Conservation (phyloP, 2,797 vertebrate species). For the Adelosebastes latens region DNA sequence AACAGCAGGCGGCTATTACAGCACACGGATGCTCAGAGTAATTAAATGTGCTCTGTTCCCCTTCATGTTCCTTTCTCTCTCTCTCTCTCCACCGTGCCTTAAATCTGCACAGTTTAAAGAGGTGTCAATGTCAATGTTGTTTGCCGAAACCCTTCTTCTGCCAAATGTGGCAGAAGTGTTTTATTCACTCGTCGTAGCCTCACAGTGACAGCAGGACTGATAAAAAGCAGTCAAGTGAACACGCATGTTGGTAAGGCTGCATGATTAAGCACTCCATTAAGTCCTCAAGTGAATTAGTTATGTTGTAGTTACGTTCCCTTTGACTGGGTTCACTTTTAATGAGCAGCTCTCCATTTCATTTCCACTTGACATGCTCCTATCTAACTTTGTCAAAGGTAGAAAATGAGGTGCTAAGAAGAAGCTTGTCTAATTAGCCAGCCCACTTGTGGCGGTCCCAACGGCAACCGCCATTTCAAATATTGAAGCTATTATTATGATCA, state of each 20-base stretch:
- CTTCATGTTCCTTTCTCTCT: conserved; percentile 31
- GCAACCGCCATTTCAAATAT: conserved; percentile 49
- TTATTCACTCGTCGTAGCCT: conserved; percentile 13
- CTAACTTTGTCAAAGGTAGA: conserved; percentile 61
- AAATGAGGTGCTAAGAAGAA: conserved; percentile 56
- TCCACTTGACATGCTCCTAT: conserved; percentile 64
- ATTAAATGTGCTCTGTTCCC: conserved; percentile 70
- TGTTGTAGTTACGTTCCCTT: conserved; percentile 55
- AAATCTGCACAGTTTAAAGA: conserved; percentile 42
- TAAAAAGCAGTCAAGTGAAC: conserved; percentile 22
- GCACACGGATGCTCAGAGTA: conserved; percentile 68
- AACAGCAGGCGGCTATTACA: conserved; percentile 62
- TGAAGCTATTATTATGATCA: conserved; percentile 51
- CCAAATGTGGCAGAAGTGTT: conserved; percentile 10
- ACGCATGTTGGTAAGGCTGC: conserved; percentile 9
- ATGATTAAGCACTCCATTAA: conserved; percentile 60
- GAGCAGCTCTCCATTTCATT: conserved; percentile 66
- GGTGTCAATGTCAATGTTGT: conserved; percentile 43
- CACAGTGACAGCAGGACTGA: conserved; percentile 10
- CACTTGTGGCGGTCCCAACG: conserved; percentile 45
- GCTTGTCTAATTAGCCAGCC: conserved; percentile 68
- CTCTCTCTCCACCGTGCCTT: conserved; percentile 18
- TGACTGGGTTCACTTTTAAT: conserved; percentile 66
- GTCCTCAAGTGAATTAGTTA: conserved; percentile 53
- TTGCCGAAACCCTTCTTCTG: conserved; percentile 17